phyloP scores from a whole-genome alignment of 2,113 vertebrate genomes.

The Heteronetta atricapilla region DNA sequence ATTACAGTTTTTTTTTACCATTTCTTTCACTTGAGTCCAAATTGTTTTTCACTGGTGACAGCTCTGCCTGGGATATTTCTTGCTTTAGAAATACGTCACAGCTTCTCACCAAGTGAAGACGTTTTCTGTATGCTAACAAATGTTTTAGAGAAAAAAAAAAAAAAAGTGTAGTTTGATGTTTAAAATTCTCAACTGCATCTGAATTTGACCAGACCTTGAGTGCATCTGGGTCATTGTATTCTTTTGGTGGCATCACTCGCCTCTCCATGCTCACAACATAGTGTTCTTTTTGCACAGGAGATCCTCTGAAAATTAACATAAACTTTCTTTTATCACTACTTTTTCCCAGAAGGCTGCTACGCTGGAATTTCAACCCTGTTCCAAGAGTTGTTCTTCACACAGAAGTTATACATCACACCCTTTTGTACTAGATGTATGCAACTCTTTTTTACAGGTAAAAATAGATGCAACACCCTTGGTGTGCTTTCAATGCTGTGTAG shows the following conservation, averaged over 20 bases:
- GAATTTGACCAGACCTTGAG: neutral
- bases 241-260: neutral
- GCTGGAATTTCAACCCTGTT: neutral
- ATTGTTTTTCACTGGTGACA: conserved; percentile 9
- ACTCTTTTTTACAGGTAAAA: neutral
- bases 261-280: fast-evolving
- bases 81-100: neutral
- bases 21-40: conserved; percentile 37
- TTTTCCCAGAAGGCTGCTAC: neutral
- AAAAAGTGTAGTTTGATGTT: neutral
- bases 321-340: neutral
- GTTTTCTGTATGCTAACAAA: neutral
- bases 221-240: neutral
- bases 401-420: neutral
- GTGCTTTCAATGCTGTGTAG: neutral
- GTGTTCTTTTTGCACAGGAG: neutral
- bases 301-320: neutral
- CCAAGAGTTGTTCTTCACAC: neutral
- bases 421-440: neutral
- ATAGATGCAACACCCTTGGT: neutral
- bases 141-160: neutral
- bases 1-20: neutral
- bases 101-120: neutral
- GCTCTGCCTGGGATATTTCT: conserved; percentile 14
- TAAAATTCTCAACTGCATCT: neutral